These are phyloP conservation scores for Erythrocebus patas DNA, from an alignment of 2,113 vertebrate species.

Conservation along the genomic window DNA sequence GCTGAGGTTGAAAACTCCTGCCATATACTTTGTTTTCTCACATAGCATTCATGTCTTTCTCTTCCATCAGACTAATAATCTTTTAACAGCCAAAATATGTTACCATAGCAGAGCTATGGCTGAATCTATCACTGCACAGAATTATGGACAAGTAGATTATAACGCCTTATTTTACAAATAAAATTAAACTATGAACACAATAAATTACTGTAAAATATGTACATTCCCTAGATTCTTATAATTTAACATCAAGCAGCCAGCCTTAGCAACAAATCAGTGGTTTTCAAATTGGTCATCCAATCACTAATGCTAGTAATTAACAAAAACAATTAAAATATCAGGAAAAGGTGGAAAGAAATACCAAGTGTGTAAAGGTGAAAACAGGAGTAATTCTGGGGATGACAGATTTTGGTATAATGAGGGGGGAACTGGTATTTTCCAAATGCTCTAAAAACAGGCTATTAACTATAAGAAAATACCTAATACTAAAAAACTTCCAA, in stretches of 20 bases:
- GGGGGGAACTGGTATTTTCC: background rate
- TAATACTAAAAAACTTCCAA: background rate
- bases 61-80: background rate
- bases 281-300: conserved; percentile 19
- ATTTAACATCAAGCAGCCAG: background rate
- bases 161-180: conserved; percentile 2
- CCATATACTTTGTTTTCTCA: background rate
- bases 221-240: background rate
- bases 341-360: background rate
- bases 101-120: background rate
- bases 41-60: background rate
- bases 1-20: background rate
- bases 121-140: background rate
- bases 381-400: background rate
- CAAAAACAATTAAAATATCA: background rate
- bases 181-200: background rate
- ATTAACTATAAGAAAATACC: background rate
- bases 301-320: background rate
- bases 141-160: conserved; percentile 5
- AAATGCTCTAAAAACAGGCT: background rate
- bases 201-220: background rate
- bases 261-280: background rate
- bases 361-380: background rate
- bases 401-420: background rate
- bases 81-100: background rate